Evolutionary conservation across 23 tunicate genomes (phyloP).

Genomic region (Ciona savignyi): DNA sequence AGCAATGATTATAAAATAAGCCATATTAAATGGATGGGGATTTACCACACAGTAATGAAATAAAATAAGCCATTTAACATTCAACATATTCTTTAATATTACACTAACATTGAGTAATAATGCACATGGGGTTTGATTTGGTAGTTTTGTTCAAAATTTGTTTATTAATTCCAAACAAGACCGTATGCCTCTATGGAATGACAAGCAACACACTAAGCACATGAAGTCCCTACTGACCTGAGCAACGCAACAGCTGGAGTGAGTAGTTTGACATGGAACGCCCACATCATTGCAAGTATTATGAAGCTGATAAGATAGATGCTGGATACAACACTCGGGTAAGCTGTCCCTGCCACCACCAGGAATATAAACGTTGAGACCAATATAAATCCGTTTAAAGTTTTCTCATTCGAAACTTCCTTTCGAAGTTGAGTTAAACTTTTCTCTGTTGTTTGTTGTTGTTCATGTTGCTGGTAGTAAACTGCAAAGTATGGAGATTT

Average conservation of each 20-base stretch:
- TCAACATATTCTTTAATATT: no score
- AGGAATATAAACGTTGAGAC: background rate
- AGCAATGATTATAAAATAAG: no score
- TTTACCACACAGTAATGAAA: no score
- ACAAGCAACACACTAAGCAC: background rate
- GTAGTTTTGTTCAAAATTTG: no score
- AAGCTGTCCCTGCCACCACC: constrained; percentile 8
- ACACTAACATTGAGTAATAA: no score
- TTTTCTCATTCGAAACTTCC: background rate
- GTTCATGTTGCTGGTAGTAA: background rate
- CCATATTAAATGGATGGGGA: no score
- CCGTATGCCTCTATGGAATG: background rate
- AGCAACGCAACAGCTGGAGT: constrained; percentile 17
- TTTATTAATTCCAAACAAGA: no score
- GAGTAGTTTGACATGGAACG: constrained; percentile 38
- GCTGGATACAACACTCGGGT: constrained; percentile 27
- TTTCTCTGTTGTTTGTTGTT: background rate
- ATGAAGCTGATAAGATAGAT: constrained; percentile 62
- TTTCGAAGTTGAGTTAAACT: background rate
- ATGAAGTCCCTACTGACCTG: constrained; percentile 10
- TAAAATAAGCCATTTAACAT: no score
- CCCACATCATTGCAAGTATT: constrained; percentile 43
- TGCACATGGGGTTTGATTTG: no score
- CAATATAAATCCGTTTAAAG: background rate
- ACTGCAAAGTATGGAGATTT: no score